Conservation (phyloP, 2,113 vertebrate species). For the Epinephelus moara region DNA sequence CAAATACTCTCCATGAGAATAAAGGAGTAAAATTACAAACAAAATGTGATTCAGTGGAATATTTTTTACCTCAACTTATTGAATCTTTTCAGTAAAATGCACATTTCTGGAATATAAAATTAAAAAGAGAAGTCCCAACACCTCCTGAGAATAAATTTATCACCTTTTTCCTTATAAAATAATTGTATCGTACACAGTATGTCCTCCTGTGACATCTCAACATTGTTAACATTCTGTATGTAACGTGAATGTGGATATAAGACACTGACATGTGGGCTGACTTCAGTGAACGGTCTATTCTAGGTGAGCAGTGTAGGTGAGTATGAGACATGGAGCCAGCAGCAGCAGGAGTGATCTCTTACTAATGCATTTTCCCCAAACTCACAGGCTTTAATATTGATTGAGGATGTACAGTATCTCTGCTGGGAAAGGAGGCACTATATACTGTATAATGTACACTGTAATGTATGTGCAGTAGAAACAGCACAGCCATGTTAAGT, state of each 20-base stretch:
- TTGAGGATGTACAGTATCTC: conserved; percentile 10
- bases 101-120: neutral
- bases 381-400: conserved; percentile 34
- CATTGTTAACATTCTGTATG: neutral
- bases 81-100: neutral
- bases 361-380: conserved; percentile 53
- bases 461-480: neutral
- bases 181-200: neutral
- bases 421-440: conserved; percentile 38
- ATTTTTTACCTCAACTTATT: neutral
- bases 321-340: neutral
- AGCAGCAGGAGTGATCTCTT: conserved; percentile 34
- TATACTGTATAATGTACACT: too few relatives aligned
- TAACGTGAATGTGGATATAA: neutral
- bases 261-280: neutral
- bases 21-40: neutral
- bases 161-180: neutral
- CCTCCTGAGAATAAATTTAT: neutral
- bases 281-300: neutral
- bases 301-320: conserved; percentile 7
- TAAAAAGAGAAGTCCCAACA: neutral
- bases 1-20: neutral
- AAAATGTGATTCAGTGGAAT: neutral
- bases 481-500: neutral
- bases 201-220: neutral